Evolutionary conservation across 2,888 invertebrate species (phyloP), one percentile per base, ranked within the genome.

Genomic region (Gandaritis pyraliata): DNA sequence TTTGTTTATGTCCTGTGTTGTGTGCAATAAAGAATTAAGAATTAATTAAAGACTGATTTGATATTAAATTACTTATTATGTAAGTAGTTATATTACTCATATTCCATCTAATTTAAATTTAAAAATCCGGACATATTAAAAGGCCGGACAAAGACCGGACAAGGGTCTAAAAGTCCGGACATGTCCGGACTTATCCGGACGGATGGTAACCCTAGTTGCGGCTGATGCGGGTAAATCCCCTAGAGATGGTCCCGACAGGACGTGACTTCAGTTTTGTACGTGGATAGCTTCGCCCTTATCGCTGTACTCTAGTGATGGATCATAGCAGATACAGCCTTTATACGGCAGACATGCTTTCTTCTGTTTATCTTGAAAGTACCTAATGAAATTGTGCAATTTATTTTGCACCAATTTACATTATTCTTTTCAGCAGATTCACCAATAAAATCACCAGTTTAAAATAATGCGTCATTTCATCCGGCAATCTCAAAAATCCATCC

Each of bases 151-250:
- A n/a, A n/a, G n/a, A n/a, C n/a, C n/a, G n/a, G n/a, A n/a, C n/a
- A n/a, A n/a, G n/a, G n/a, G n/a, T n/a, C n/a, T n/a, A n/a, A n/a
- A n/a, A n/a, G n/a, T n/a, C n/a, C n/a, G n/a, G n/a, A n/a, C n/a
- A n/a, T n/a, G n/a, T n/a, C n/a, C n/a, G n/a, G n/a, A n/a, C n/a
- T n/a, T n/a, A n/a, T n/a, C n/a, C n/a, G n/a, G n/a, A n/a, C n/a
- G n/a, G n/a, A n/a, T n/a, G n/a, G n/a, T n/a, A n/a, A n/a, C n/a
- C n/a, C n/a, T n/a, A n/a, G 59, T 75, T 51, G 73, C 73, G 72
- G 66, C 67, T 74, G 76, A 75, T 72, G 67, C 67, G 74, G 78
- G 75, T 79, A 79, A 80, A 79, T 79, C 82, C 76, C 72, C 60
- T 29, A 56, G 73, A 69, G 75, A 73, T 71, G 68, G 70, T 60